Base-by-base conservation (phyloP, 2,113 vertebrate genomes). In the Thryonomys swinderianus region DNA sequence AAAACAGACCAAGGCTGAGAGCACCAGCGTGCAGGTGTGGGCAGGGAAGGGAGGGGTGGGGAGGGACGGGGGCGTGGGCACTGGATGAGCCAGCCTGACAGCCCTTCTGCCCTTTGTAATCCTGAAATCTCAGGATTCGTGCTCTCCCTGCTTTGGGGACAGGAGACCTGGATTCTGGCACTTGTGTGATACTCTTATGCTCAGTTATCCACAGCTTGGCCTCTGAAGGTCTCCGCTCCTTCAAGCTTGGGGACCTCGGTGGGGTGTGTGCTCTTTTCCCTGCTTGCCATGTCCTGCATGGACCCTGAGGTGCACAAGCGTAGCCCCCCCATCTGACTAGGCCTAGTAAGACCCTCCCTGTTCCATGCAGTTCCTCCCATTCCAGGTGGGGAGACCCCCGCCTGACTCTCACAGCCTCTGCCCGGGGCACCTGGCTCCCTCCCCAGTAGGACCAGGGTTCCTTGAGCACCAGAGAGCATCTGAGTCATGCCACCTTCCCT, bases 271-370 rank as follows among this genome's bases (percentile, higher is more conserved):
- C 11, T 62, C 37, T 9, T 20, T 27, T 51, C 92, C 67, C 62
- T 62, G 34, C 42, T 12, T n/a, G 16, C 95, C 87, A 69, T 37
- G 91, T n/a, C 94, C 0, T 93, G 2, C 34, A 21, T 1, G 5
- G 1, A 61, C 48, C 57, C 83, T 0, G 0, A 32, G 0, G 3
- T n/a, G 76, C 64, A 91, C 40, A 88, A 0, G 6, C 48, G 69
- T 7, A n/a, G 97, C 85, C 96, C 87, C n/a, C 92, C 87, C 95
- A 94, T 95, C 91, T 94, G 88, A 84, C 82, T 66, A 84, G 23
- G 73, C 85, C 61, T 76, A 5, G 59, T 6, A 0, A 11, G 84
- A 53, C 40, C 45, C 13, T 40, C 17, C 76, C 73, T 67, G 23
- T 57, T 92, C 85, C 21, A 76, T 0, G 76, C 55, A 74, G 81